Base-by-base conservation (phyloP, 2,797 vertebrate species). In the Myiotriccus ornatus region DNA sequence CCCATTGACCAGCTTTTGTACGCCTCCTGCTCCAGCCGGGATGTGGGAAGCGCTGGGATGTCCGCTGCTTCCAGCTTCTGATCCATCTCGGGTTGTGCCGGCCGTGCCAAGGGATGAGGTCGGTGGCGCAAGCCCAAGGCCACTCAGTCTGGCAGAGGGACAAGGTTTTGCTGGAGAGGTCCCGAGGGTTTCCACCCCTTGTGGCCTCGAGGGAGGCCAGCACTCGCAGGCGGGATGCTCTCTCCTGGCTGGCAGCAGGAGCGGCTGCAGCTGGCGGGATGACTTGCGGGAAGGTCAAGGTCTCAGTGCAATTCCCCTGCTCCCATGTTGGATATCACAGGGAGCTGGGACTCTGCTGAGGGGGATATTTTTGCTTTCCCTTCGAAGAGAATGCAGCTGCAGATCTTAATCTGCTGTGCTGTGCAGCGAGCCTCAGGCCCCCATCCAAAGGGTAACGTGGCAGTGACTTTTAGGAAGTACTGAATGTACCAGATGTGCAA, bases 401-500 rank as follows among this genome's bases (percentile, higher is more conserved):
- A 1, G 69, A 76, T 88, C 57, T 55, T 81, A 76, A 78, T 93
- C 65, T 10, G 1, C 64, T 70, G 53, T 50, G 84, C 79, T 71
- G 8, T 75, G 92, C 73, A 25, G 62, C 0, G 0, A 87, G 87
- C 79, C 46, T 8, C 73, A 81, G 91, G 91, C 87, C 64, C 57
- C 46, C 4, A 12, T 90, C 92, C 94, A 95, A 91, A 90, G 84
- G 82, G 50, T 78, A 94, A 94, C 92, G 89, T 95, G 95, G 94
- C 94, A 95, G 87, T n/a, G 82, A 59, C 89, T 95, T 91, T 67
- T 41, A 90, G 94, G 92, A 95, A 95, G 94, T 91, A 96, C 95
- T 95, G 70, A 77, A 84, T 96, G 93, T 96, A 93, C 94, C 90
- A 93, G 77, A 95, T 96, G 89, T 95, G 84, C 47, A 60, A 35